Evolutionary conservation across 2,888 invertebrate species (phyloP).

Genomic region (Phengaris arion): DNA sequence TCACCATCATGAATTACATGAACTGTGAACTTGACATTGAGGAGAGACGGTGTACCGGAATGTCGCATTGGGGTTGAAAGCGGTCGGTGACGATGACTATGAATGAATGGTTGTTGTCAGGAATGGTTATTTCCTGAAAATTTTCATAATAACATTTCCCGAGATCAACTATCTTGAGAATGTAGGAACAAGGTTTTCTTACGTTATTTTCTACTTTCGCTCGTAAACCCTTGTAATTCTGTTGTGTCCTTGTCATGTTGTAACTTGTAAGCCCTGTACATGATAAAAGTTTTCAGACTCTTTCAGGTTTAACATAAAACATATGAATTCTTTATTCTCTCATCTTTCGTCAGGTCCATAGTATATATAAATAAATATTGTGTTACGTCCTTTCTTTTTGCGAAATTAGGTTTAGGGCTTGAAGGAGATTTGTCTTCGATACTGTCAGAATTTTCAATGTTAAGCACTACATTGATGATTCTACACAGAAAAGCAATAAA

Average conservation of each 20-base stretch:
- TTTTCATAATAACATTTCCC: not conserved
- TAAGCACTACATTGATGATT: no score
- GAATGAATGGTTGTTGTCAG: no score
- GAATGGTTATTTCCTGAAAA: not conserved
- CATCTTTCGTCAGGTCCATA: not conserved
- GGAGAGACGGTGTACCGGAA: no score
- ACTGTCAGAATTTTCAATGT: not conserved
- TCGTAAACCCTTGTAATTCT: slow-evolving; percentile 21
- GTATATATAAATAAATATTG: not conserved
- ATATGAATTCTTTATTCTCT: slow-evolving; percentile 7
- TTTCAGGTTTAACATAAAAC: not conserved
- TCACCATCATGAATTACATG: no score
- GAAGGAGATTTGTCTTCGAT: not conserved
- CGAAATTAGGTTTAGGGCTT: not conserved
- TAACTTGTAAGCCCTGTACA: not conserved
- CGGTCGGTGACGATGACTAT: no score
- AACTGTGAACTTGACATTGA: no score
- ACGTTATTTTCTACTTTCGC: not conserved
- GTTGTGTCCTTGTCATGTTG: not conserved
- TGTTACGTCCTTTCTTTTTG: not conserved
- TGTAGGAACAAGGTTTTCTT: not conserved
- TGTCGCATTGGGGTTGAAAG: not conserved
- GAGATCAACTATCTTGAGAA: not conserved
- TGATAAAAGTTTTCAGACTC: not conserved
- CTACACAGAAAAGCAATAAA: no score